phyloP scores from a whole-genome alignment of 92 coral and sea anemone species.

The Diadumene lineata region DNA sequence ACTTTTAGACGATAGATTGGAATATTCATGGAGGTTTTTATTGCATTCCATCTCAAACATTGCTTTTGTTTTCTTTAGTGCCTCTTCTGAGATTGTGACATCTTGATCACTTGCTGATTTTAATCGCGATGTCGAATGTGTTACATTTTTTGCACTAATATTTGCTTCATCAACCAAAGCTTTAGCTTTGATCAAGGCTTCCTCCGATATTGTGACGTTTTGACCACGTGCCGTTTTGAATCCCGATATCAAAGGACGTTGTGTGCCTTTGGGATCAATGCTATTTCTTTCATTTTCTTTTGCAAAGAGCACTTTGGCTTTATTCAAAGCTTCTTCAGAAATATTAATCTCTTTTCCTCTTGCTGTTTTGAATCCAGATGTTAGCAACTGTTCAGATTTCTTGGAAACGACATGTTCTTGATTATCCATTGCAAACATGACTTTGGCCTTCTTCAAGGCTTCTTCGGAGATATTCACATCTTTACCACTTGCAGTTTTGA shows the following conservation, averaged over 20 bases:
- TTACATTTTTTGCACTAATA: neutral
- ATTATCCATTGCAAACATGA: constrained; percentile 11
- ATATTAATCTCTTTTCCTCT: constrained; percentile 34
- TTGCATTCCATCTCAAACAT: constrained; percentile 33
- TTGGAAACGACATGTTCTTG: constrained; percentile 13
- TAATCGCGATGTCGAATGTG: constrained; percentile 5
- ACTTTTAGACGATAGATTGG: too few species aligned
- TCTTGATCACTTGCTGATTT: constrained; percentile 27
- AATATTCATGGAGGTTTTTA: too few species aligned
- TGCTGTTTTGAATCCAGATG: constrained; percentile 50
- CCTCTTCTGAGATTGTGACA: constrained; percentile 39
- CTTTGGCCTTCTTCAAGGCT: constrained; percentile 45
- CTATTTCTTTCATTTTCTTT: neutral
- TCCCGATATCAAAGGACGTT: neutral
- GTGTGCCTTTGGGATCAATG: neutral
- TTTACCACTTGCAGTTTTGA: constrained; percentile 56
- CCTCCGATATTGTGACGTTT: constrained; percentile 41
- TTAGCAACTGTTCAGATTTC: neutral
- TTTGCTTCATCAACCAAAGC: constrained; percentile 9
- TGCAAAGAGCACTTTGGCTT: constrained; percentile 35
- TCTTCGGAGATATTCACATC: constrained; percentile 47
- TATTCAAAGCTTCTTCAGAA: constrained; percentile 24
- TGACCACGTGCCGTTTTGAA: constrained; percentile 55
- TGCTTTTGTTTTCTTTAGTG: constrained; percentile 41
- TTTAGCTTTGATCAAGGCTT: constrained; percentile 46